Evolutionary conservation across 1,140 invertebrate genomes (phyloP).

Genomic region (Meloidogyne exigua): DNA sequence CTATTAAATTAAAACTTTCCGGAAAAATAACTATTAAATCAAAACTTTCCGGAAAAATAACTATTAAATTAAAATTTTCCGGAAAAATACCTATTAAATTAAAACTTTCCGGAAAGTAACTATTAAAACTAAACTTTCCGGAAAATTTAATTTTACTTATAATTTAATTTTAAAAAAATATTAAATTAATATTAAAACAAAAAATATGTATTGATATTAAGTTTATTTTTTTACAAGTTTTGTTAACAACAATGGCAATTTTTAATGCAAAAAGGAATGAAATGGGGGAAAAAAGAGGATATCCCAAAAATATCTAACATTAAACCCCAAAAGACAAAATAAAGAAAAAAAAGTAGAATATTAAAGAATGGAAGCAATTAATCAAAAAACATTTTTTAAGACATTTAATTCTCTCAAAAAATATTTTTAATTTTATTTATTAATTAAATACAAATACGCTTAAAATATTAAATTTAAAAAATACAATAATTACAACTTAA

Average conservation of each 20-base stretch:
- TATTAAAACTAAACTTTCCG: no score
- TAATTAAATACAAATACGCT: no score
- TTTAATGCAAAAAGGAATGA: background rate
- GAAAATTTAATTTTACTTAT: no score
- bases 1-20: background rate
- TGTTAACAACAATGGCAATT: constrained; percentile 1
- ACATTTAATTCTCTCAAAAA: no score
- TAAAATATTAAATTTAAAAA: no score
- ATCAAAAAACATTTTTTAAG: background rate
- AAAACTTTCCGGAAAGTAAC: background rate
- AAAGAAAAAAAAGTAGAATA: background rate
- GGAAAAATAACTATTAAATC: no score
- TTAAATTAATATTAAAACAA: background rate
- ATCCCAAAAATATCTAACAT: background rate
- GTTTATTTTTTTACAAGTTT: background rate
- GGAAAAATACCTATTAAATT: background rate
- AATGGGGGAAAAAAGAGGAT: background rate
- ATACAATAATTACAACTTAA: no score
- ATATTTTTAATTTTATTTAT: no score
- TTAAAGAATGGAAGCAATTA: background rate
- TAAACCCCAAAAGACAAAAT: background rate
- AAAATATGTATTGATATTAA: background rate
- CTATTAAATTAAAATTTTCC: no score
- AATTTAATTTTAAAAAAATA: no score
- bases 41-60: no score